Conservation (phyloP, 53 echinoderm and acorn worm species). For the Zoroaster sp. region DNA sequence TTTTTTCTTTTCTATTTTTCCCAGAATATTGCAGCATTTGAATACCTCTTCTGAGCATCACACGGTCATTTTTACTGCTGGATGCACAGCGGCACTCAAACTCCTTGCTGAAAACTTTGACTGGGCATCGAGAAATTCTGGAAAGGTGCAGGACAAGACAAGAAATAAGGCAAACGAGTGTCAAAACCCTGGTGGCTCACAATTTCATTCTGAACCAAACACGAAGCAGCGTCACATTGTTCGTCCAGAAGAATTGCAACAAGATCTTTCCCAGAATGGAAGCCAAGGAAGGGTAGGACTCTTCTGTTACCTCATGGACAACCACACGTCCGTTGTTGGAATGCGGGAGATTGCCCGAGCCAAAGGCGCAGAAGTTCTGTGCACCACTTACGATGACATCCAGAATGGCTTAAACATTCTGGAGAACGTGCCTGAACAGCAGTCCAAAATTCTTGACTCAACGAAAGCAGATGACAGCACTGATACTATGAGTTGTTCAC, state of each 20-base stretch:
- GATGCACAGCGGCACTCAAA: slow-evolving; percentile 85
- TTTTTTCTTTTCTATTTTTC: background rate
- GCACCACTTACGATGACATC: slow-evolving; percentile 35
- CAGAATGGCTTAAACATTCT: background rate
- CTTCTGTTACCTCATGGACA: slow-evolving; percentile 88
- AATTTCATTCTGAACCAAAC: background rate
- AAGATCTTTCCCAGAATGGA: background rate
- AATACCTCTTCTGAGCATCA: slow-evolving; percentile 80
- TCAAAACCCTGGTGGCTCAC: background rate
- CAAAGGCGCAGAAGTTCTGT: slow-evolving; percentile 61
- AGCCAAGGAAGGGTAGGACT: background rate
- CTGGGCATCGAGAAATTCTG: slow-evolving; percentile 54
- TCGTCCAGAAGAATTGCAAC: too few relatives aligned
- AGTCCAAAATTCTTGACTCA: background rate
- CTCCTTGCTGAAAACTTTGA: slow-evolving; percentile 84
- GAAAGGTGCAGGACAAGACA: background rate
- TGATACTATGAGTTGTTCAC: background rate
- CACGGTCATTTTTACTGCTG: slow-evolving; percentile 89
- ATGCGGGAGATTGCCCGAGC: slow-evolving; percentile 82
- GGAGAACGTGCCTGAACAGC: background rate
- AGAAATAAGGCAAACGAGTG: background rate
- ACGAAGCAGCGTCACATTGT: too few relatives aligned
- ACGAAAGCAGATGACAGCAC: background rate
- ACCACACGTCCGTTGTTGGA: slow-evolving; percentile 91
- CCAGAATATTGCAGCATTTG: slow-evolving; percentile 84